Conservation (phyloP, 1,140 invertebrate species). For the Ctenoplectra terminalis region DNA sequence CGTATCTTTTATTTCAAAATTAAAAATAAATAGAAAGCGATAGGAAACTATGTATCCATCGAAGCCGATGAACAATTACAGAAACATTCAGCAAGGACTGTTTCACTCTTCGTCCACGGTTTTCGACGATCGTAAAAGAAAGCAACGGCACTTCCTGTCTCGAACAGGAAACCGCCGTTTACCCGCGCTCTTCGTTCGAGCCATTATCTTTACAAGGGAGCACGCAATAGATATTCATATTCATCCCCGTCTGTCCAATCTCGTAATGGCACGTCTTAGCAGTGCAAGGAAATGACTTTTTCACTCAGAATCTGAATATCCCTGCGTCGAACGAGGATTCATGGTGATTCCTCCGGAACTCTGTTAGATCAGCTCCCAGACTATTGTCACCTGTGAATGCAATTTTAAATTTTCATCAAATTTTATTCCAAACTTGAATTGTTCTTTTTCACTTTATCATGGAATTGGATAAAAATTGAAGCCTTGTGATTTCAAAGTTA, state of each 20-base stretch:
- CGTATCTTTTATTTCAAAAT: background rate
- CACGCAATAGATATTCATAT: slow-evolving; percentile 42
- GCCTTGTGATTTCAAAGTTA: too few relatives aligned
- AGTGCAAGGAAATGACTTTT: slow-evolving; percentile 32
- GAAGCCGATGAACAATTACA: background rate
- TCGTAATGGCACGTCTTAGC: slow-evolving; percentile 36
- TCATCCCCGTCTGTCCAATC: slow-evolving; percentile 30
- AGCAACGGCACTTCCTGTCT: slow-evolving; percentile 8
- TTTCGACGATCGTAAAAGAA: slow-evolving; percentile 24
- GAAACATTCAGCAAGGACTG: background rate
- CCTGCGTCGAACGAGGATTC: background rate
- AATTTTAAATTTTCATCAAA: background rate
- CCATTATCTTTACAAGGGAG: slow-evolving; percentile 15
- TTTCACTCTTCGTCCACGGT: background rate
- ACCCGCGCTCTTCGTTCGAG: background rate
- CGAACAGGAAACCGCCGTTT: slow-evolving; percentile 16
- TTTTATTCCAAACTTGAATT: background rate
- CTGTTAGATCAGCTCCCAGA: slow-evolving; percentile 5
- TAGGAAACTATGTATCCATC: background rate
- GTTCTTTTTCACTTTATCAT: too few relatives aligned
- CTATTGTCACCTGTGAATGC: slow-evolving; percentile 5
- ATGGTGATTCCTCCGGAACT: background rate
- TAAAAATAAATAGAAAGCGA: background rate
- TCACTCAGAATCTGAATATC: slow-evolving; percentile 5
- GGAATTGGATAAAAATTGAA: too few relatives aligned